Percentiles rank a stretch among this genome's conserved stretches.
Evolutionary conservation across 2,888 invertebrate species (phyloP).

Genomic region (Drosophila siamana): DNA sequence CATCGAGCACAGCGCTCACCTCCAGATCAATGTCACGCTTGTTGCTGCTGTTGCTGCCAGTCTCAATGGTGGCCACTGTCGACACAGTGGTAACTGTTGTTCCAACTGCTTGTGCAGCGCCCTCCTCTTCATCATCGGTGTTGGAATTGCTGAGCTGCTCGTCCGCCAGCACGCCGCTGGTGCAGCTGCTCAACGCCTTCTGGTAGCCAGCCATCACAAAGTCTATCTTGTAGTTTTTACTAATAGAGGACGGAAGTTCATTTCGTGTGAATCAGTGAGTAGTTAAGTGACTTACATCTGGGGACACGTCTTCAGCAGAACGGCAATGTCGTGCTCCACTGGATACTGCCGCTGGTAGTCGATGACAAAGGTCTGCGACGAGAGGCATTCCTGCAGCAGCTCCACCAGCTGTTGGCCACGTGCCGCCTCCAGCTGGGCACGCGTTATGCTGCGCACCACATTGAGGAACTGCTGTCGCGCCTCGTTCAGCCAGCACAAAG

Average conservation of each 20-base stretch:
- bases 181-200: constrained; percentile 56
- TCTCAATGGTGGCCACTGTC: constrained; percentile 30
- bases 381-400: constrained; percentile 86
- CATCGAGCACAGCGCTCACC: constrained; percentile 85
- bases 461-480: constrained; percentile 85
- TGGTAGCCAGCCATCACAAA: constrained; percentile 66
- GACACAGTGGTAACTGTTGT: constrained; percentile 3
- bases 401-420: constrained; percentile 78
- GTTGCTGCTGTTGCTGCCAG: background rate
- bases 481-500: constrained; percentile 82
- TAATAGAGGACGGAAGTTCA: constrained; percentile 16
- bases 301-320: constrained; percentile 88
- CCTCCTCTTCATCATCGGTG: constrained; percentile 38
- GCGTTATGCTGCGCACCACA: constrained; percentile 85
- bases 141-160: constrained; percentile 15
- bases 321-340: constrained; percentile 89
- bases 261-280: background rate
- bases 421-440: constrained; percentile 81
- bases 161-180: constrained; percentile 55
- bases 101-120: background rate
- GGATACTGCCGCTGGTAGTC: constrained; percentile 90
- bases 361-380: constrained; percentile 87
- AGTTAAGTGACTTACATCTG: constrained; percentile 88
- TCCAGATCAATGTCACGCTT: constrained; percentile 84
- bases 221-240: constrained; percentile 64